Conservation (phyloP, 2,113 vertebrate species). For the Panthera leo region DNA sequence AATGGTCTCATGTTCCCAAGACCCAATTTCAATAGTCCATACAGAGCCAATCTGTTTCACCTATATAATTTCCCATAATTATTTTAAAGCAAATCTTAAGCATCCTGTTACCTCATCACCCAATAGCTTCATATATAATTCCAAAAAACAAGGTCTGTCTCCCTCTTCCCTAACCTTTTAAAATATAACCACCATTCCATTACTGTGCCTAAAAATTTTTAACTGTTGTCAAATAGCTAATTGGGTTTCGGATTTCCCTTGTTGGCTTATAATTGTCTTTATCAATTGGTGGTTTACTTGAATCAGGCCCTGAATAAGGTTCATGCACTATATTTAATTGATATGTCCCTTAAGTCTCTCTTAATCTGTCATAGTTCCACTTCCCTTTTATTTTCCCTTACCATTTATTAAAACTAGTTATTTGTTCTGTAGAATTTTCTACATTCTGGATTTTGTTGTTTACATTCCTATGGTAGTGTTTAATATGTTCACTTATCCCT, state of each 20-base stretch:
- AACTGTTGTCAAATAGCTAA: neutral
- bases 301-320: neutral
- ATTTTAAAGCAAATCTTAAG: constrained; percentile 20
- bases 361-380: neutral
- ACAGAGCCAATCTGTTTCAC: neutral
- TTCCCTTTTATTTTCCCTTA: constrained; percentile 31
- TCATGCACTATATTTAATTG: neutral
- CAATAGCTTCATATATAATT: neutral
- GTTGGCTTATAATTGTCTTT: constrained; percentile 20
- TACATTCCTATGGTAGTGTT: neutral
- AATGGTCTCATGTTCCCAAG: neutral
- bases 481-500: neutral
- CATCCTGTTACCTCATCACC: neutral
- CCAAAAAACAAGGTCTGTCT: neutral
- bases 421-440: neutral
- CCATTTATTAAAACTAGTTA: constrained; percentile 1
- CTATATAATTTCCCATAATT: neutral
- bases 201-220: neutral
- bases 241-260: neutral
- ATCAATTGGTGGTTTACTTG: neutral
- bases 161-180: neutral
- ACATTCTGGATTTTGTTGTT: neutral
- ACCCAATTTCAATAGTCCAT: neutral
- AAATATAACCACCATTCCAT: neutral
- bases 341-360: neutral